These are phyloP conservation scores for Rhegmatorhina hoffmannsi DNA, from an alignment of 2,113 vertebrate species.

Conservation along the genomic window DNA sequence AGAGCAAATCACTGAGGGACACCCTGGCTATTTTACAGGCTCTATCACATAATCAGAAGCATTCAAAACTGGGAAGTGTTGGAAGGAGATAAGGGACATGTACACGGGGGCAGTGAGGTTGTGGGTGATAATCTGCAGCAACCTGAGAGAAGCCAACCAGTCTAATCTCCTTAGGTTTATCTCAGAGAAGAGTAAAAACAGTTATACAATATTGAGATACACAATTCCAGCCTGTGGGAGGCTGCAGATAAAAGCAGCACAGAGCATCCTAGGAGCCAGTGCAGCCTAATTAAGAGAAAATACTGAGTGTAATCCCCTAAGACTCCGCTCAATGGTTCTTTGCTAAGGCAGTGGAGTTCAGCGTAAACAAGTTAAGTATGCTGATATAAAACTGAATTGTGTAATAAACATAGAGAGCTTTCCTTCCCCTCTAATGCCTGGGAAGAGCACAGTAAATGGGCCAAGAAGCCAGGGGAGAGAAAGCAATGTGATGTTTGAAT, in stretches of 20 bases:
- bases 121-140: background rate
- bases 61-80: background rate
- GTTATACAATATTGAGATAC: background rate
- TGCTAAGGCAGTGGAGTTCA: conserved; percentile 7
- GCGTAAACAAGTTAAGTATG: conserved; percentile 1
- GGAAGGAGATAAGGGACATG: background rate
- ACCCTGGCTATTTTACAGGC: background rate
- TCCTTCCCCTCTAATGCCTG: background rate
- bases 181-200: background rate
- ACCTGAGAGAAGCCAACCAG: background rate
- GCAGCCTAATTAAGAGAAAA: background rate
- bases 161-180: conserved; percentile 37
- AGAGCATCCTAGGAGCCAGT: background rate
- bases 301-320: background rate
- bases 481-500: background rate
- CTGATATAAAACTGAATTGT: background rate
- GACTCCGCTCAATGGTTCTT: background rate
- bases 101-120: background rate
- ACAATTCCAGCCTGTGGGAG: background rate
- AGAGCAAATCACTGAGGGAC: background rate
- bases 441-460: background rate
- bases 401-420: background rate
- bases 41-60: conserved; percentile 17
- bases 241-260: background rate
- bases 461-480: background rate